Evolutionary conservation across 2,113 vertebrate genomes (phyloP), one percentile per base, ranked within the genome.

Genomic region (Drymodes brunneopygia): DNA sequence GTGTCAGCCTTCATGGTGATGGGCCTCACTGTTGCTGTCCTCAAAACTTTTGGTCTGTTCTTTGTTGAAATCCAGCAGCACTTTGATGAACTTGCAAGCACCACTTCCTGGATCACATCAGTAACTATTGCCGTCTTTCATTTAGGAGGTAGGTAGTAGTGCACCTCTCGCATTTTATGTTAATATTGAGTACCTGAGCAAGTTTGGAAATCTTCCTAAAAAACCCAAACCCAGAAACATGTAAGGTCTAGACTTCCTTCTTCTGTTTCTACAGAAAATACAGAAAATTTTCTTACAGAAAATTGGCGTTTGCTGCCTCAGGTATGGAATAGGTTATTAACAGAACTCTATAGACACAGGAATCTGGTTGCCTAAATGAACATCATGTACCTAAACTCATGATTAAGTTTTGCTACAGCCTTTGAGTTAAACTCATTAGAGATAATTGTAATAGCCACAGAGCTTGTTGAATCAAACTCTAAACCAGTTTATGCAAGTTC

Each of bases 61-160:
- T 98, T 98, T 94, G 81, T 98, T 91, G 98, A 98, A 66, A 98
- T 98, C 86, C 98, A 98, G 85, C 92, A 90, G 28, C 97, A 98
- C 80, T 98, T 98, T 23, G 94, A 93, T 33, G 97, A 98, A 81
- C 96, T 94, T 31, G 93, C 96, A 93, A 98, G 98, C 95, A 98
- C 97, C 44, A 97, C 97, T 75, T 98, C 98, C 31, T 98, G 98
- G 98, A 96, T 98, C 91, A 98, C 97, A 20, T 97, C 98, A 74
- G 92, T 97, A 44, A 95, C 97, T 8, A 97, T 98, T 64, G 97
- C 93, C 11, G 45, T 97, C 86, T 98, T 98, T 96, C 98, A 98
- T 86, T 81, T 98, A 15, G 97, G 96, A 97, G 97, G 98, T 98
- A 94, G 92, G 95, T 90, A 31, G 38, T 87, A 81, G 9, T 54